Base-by-base conservation (phyloP, 1,140 invertebrate genomes). In the Atopsyche davidsoni region DNA sequence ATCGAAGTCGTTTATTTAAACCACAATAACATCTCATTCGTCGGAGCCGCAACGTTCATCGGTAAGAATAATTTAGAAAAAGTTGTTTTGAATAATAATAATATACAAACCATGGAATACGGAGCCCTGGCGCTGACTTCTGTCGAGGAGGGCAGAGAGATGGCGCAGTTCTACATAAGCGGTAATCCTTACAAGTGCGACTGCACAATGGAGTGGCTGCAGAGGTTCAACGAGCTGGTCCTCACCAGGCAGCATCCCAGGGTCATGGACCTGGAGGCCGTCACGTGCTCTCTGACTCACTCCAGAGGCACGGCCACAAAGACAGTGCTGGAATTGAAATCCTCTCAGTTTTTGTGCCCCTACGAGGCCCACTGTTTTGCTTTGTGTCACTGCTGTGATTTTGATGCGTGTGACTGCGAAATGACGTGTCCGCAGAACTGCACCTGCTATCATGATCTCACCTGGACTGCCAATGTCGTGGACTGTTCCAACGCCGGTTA, bases 401-500 rank as follows among this genome's bases (percentile, higher is more conserved):
- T 89, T 64, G 87, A 90, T 62, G 88, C 89, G 21, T 93, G 89
- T 68, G 88, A 91, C 63, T 92, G 89, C 69, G 85, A 91, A 72
- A 92, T 92, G 88, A 90, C 86, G 24, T 93, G 89, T 67, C 89
- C 89, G 7, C 75, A 76, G 36, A 87, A 89, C 59, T 93, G 89
- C 70, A 83, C 80, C 51, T 93, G 90, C 61, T 92, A 87, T 70
- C 87, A 92, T 68, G 89, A 92, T 66, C 84, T 89, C 58, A 86
- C 87, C n/a, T 93, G 89, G 89, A 81, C 84, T 36, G 83, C 87
- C 0, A 92, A 93, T 65, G 86, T 92, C 22, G 89, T 92, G n/a
- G 88, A 92, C 65, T 93, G 89, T 67, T 86, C 85, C 1, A 81
- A 79, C 49, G 79, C 81, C 13, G 81, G 79, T 4, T 87, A 87